Evolutionary conservation across 92 coral and sea anemone genomes (phyloP).

Genomic region (Nematostella vectensis): DNA sequence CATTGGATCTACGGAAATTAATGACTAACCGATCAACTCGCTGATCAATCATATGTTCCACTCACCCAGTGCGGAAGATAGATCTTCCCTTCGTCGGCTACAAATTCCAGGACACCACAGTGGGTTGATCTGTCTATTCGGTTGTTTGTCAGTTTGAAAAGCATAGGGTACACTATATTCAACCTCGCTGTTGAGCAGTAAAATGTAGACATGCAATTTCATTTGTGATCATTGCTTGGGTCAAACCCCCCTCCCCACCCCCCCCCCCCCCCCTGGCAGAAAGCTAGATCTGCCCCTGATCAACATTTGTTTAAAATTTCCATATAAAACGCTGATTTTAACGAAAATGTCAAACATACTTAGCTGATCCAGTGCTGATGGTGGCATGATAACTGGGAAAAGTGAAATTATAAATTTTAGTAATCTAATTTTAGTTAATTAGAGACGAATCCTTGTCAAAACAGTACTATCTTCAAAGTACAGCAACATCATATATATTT

Average conservation of each 20-base stretch:
- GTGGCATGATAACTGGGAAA: slow-evolving; percentile 93
- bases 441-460: too few relatives aligned
- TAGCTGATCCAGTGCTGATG: slow-evolving; percentile 93
- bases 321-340: too few relatives aligned
- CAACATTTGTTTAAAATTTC: too few relatives aligned
- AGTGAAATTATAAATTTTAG: not conserved
- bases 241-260: too few relatives aligned
- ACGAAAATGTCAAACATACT: slow-evolving; percentile 83
- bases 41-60: too few relatives aligned
- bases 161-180: slow-evolving; percentile 95
- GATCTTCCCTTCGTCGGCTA: slow-evolving; percentile 96
- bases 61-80: slow-evolving; percentile 96
- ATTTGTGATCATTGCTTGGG: not conserved
- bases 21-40: too few relatives aligned
- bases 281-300: too few relatives aligned
- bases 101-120: slow-evolving; percentile 97
- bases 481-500: too few relatives aligned
- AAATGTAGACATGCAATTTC: not conserved
- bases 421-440: too few relatives aligned
- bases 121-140: slow-evolving; percentile 83
- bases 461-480: too few relatives aligned
- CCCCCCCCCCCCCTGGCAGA: too few relatives aligned
- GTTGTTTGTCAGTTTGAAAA: slow-evolving; percentile 76
- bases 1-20: too few relatives aligned
- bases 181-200: slow-evolving; percentile 67